Evolutionary conservation across 2,797 vertebrate species (phyloP), one percentile per base, ranked within the genome.

Genomic region (Sphenopsis melanotis): DNA sequence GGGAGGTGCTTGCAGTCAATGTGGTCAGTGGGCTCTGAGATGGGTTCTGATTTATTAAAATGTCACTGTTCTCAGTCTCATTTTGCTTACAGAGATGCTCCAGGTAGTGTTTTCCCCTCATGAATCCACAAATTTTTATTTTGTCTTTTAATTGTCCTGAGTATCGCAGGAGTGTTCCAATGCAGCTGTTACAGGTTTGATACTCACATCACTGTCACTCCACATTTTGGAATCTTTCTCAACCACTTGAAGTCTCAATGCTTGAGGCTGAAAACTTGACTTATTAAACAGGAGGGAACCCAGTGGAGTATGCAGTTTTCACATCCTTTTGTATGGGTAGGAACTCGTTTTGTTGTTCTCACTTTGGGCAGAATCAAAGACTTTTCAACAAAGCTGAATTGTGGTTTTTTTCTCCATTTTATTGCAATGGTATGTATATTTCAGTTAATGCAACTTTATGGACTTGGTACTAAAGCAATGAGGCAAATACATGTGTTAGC

Each of bases 381-480:
- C 52, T 87, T 90, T 57, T 50, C 68, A 72, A 4, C 88, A 71
- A 81, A 85, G 44, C 82, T 72, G 55, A 90, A 85, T 61, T 72
- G 42, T 4, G 11, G 3, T 6, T 80, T 95, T 68, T 81, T 53
- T 12, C 27, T 80, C 53, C 6, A 1, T 85, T 95, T 90, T 83
- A 79, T 81, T 90, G 61, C 74, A 55, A 1, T 50, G 47, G 20
- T 4, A 11, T 30, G n/a, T 70, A 46, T 57, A 61, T 78, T 94
- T 94, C 82, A 76, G 49, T 53, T 92, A 78, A 23, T 83, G 63
- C 41, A 56, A 93, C 42, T 83, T 85, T 55, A 77, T 76, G 66
- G 72, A 69, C 66, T 88, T 55, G 24, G 14, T 81, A 3, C 75
- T 92, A 59, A 92, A 90, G 66, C 52, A 88, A 13, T 83, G 77